phyloP scores from a whole-genome alignment of 2,888 invertebrate genomes.

The Drosophila sordidapex region DNA sequence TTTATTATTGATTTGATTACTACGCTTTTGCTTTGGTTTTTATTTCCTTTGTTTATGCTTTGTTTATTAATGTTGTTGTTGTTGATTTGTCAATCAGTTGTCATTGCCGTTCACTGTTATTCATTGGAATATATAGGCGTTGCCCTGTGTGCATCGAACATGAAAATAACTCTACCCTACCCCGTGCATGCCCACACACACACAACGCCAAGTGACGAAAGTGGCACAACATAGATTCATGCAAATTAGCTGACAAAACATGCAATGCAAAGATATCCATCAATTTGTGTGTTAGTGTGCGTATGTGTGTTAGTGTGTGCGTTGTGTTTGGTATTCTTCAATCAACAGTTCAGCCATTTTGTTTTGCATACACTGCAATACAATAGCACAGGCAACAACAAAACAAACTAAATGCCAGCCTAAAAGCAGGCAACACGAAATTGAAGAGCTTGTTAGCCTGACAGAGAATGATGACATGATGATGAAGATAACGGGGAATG shows the following conservation, averaged over 20 bases:
- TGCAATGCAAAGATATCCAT: constrained; percentile 30
- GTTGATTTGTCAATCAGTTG: constrained; percentile 48
- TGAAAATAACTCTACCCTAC: constrained; percentile 15
- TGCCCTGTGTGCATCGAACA: constrained; percentile 22
- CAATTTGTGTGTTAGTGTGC: background rate
- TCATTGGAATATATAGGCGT: background rate
- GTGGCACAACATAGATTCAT: constrained; percentile 47
- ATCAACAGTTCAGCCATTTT: constrained; percentile 56
- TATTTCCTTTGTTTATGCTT: background rate
- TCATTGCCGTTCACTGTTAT: constrained; percentile 44
- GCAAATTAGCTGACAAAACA: constrained; percentile 73
- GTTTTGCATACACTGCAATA: constrained; percentile 25
- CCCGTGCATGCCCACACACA: background rate
- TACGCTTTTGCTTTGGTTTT: constrained; percentile 8
- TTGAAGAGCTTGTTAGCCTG: constrained; percentile 25
- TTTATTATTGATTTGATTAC: constrained; percentile 35
- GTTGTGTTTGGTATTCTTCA: constrained; percentile 27
- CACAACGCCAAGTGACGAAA: constrained; percentile 2
- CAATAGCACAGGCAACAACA: constrained; percentile 5
- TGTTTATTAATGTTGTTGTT: constrained; percentile 2
- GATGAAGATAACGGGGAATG: background rate
- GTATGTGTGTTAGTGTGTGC: constrained; percentile 1
- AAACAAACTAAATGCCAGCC: constrained; percentile 30
- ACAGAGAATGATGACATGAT: background rate
- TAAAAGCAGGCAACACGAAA: constrained; percentile 52